Percentiles rank a stretch among this genome's conserved stretches.
phyloP scores from a whole-genome alignment of 2,888 invertebrate species.

The Miltochrista miniata region DNA sequence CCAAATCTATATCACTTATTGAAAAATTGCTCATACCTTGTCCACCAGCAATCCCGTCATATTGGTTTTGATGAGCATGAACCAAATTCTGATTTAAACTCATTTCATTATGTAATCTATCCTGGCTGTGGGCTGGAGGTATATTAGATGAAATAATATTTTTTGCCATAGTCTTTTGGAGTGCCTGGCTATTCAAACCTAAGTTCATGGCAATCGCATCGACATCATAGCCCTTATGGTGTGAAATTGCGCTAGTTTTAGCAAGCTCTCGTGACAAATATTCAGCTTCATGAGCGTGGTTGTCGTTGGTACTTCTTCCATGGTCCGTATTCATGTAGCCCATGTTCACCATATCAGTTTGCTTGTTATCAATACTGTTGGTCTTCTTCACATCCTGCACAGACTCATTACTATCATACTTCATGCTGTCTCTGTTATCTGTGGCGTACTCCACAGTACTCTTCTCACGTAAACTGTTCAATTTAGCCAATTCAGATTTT shows the following conservation, averaged over 20 bases:
- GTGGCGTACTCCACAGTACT: constrained; percentile 40
- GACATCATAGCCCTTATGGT: constrained; percentile 67
- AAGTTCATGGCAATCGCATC: constrained; percentile 74
- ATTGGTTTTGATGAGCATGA: constrained; percentile 71
- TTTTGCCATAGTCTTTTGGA: constrained; percentile 58
- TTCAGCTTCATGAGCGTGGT: constrained; percentile 49
- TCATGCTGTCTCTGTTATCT: constrained; percentile 49
- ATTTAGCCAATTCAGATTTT: constrained; percentile 67
- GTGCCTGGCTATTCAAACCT: constrained; percentile 64
- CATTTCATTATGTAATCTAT: constrained; percentile 53
- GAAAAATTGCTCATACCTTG: constrained; percentile 65
- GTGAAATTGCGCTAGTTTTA: constrained; percentile 51
- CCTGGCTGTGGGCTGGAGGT: constrained; percentile 64
- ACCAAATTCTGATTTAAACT: constrained; percentile 58
- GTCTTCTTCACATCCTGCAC: constrained; percentile 51
- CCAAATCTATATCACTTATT: constrained; percentile 72
- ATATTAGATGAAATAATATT: constrained; percentile 49
- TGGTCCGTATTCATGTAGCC: constrained; percentile 72
- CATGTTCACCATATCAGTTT: constrained; percentile 77
- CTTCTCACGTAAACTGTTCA: constrained; percentile 62
- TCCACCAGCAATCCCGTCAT: constrained; percentile 55
- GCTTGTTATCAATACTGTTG: constrained; percentile 46
- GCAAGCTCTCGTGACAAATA: constrained; percentile 47
- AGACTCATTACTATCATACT: constrained; percentile 46
- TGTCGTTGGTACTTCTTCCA: constrained; percentile 55